Evolutionary conservation across 2,888 invertebrate genomes (phyloP), one percentile per base, ranked within the genome.

Genomic region (Galeruca laticollis): DNA sequence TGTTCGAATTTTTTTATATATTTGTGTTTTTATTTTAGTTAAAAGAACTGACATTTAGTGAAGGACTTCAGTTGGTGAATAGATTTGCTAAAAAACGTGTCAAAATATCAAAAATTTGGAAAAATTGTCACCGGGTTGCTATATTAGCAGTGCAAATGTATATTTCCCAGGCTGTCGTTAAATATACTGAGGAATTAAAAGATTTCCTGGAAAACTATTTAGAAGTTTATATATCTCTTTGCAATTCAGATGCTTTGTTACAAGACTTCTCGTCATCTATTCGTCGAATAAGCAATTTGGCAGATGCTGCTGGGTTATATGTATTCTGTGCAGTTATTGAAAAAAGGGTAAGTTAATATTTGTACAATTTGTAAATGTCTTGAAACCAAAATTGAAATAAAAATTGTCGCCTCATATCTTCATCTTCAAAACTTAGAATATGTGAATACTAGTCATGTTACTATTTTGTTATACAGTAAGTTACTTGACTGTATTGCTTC

Each of bases 281-380:
- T 79, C 76, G 87, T 83, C 81, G 86, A 56, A 82, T 85, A 20
- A 84, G 84, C 63, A 83, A 84, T 75, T 77, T 89, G 70, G 92
- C 92, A 49, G 89, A 89, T 80, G 90, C 91, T 65, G 89, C 92
- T 18, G 92, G 92, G 73, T 88, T 93, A 81, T 92, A 92, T 84
- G 88, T 90, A 68, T 88, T 92, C 75, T 91, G 91, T 73, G 86
- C 85, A 15, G 88, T 88, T 2, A 85, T 88, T 51, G 79, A 82
- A 60, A 78, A 77, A 73, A 81, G 80, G 76, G 83, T 83, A 76
- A 75, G 77, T 59, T 20, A 4, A 13, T n/a, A 57, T 40, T 20
- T 6, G 64, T 21, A 49, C 26, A 21, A 56, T 52, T 20, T 57
- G 35, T n/a, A n/a, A n/a, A n/a, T n/a, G n/a, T n/a, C n/a, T n/a